Evolutionary conservation across 2,888 invertebrate genomes (phyloP).

Genomic region (Caenorhabditis becei): DNA sequence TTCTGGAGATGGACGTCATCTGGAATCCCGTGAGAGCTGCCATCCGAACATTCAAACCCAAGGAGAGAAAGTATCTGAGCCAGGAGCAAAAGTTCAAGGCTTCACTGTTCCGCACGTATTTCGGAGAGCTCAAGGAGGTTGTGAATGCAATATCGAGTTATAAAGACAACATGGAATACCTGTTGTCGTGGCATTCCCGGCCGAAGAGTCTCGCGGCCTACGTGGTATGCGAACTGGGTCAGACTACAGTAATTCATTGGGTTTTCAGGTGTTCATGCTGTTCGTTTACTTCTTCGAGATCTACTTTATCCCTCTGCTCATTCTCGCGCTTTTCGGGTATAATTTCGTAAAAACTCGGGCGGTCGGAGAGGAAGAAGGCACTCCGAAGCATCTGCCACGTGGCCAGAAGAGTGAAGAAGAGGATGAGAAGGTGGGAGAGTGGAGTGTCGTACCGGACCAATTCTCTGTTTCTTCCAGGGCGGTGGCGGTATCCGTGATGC

Average conservation of each 20-base stretch:
- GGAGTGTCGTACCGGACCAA: no score
- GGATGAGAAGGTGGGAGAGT: conserved; percentile 62
- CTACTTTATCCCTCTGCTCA: conserved; percentile 92
- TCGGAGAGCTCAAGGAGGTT: conserved; percentile 92
- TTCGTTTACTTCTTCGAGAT: conserved; percentile 95
- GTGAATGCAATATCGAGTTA: conserved; percentile 92
- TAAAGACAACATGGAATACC: conserved; percentile 93
- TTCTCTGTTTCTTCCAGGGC: conserved; percentile 39
- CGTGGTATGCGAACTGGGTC: conserved; percentile 52
- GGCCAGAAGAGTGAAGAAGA: conserved; percentile 61
- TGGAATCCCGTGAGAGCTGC: conserved; percentile 97
- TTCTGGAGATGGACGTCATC: conserved; percentile 92
- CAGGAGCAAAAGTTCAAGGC: conserved; percentile 94
- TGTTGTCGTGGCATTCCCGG: conserved; percentile 97
- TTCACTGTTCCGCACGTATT: conserved; percentile 93
- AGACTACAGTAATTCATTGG: conserved; percentile 87
- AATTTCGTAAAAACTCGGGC: conserved; percentile 81
- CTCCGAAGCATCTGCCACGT: conserved; percentile 16
- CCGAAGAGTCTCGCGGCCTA: conserved; percentile 90
- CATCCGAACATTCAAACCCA: conserved; percentile 93
- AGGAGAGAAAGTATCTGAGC: conserved; percentile 95
- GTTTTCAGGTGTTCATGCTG: conserved; percentile 87
- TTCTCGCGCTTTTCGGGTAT: conserved; percentile 88
- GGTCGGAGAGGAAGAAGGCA: background rate
- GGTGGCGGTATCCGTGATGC: conserved; percentile 83